These are phyloP conservation scores for Tarsius wallacei DNA, from an alignment of 2,797 vertebrate genomes.

Conservation along the genomic window DNA sequence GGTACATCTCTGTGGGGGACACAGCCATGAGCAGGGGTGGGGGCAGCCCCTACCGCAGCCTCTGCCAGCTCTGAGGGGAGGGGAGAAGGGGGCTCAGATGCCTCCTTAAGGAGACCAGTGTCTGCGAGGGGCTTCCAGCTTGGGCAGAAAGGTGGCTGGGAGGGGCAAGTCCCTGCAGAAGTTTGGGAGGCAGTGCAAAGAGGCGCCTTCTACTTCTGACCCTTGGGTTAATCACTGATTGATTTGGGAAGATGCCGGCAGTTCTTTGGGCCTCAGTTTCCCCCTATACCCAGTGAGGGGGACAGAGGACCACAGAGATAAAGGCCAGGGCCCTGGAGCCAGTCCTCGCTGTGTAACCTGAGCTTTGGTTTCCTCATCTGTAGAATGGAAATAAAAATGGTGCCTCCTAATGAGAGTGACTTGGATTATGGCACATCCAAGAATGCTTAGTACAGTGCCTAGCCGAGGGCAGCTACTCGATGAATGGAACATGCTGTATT, in stretches of 20 bases:
- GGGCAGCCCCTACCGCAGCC: neutral
- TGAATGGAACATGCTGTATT: neutral
- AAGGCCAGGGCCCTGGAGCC: neutral
- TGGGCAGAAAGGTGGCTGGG: neutral
- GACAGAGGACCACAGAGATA: neutral
- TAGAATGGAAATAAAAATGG: neutral
- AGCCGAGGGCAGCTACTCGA: neutral
- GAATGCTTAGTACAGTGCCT: neutral
- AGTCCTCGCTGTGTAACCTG: neutral
- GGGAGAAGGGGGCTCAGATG: neutral
- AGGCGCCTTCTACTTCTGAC: neutral
- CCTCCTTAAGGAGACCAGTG: neutral
- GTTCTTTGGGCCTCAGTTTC: neutral
- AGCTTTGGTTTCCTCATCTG: neutral
- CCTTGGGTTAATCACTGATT: neutral
- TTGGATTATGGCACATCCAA: neutral
- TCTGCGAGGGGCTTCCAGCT: neutral
- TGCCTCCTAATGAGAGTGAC: neutral
- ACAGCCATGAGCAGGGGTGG: neutral
- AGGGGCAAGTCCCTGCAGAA: neutral
- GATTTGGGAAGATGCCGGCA: neutral
- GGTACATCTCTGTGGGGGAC: constrained; percentile 96
- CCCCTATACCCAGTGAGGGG: neutral
- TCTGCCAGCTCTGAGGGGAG: neutral
- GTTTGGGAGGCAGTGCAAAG: neutral